phyloP scores from a whole-genome alignment of 2,113 vertebrate species.

The Ceyx melanurus region DNA sequence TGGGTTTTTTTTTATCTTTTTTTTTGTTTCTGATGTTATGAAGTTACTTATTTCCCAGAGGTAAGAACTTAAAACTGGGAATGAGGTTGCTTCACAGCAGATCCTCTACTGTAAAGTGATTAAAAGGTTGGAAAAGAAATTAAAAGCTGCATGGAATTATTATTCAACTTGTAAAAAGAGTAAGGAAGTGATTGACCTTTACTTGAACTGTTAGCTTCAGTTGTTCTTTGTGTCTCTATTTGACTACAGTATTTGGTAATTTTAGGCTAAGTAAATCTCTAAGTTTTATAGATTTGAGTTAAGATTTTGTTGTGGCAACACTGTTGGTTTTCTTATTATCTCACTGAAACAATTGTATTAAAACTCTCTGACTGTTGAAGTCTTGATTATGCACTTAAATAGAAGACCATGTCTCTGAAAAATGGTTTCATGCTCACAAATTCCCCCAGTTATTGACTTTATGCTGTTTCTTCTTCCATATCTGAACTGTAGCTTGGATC shows the following conservation, averaged over 20 bases:
- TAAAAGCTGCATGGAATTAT: background rate
- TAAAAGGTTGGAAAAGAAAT: background rate
- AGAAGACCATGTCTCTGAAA: background rate
- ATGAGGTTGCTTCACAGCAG: background rate
- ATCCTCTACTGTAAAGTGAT: background rate
- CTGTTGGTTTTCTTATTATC: background rate
- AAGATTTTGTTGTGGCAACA: background rate
- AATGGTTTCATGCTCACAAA: background rate
- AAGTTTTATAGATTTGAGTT: background rate
- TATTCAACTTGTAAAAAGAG: background rate
- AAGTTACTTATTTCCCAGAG: background rate
- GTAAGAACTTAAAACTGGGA: background rate
- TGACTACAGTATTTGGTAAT: background rate
- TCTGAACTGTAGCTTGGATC: background rate
- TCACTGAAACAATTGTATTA: background rate
- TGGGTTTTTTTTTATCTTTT: too few relatives aligned
- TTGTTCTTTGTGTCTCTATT: background rate
- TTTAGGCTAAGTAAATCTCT: background rate
- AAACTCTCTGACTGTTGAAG: background rate
- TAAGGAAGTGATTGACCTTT: background rate
- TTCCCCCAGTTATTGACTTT: rapidly evolving
- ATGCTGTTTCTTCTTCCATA: background rate
- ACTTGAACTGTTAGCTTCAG: background rate
- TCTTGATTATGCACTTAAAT: background rate
- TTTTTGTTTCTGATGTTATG: background rate